Evolutionary conservation across 2,888 invertebrate genomes (phyloP).

Genomic region (Cheilosia vulpina): DNA sequence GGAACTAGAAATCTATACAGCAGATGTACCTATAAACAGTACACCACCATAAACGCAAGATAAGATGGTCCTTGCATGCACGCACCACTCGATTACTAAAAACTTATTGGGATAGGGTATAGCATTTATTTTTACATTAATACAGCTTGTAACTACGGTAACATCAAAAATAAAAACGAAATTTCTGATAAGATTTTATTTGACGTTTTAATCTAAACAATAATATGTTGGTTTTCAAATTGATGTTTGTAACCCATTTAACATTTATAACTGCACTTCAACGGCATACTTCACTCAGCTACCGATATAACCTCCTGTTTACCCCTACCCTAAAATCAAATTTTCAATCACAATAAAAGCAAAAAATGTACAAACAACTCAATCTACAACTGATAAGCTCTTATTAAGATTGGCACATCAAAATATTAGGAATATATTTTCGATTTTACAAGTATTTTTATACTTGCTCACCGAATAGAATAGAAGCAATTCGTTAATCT

Average conservation of each 20-base stretch:
- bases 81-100: no score
- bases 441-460: constrained; percentile 30
- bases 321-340: constrained; percentile 21
- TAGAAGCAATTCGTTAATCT: constrained; percentile 5
- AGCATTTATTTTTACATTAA: no score
- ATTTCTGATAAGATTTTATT: constrained; percentile 20
- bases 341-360: constrained; percentile 2
- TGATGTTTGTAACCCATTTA: constrained; percentile 9
- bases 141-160: no score
- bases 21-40: no score
- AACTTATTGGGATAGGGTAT: no score
- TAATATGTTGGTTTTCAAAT: neutral
- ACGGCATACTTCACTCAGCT: neutral
- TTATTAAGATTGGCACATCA: constrained; percentile 16
- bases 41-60: no score
- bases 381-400: constrained; percentile 24
- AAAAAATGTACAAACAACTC: neutral
- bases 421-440: constrained; percentile 36
- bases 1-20: no score
- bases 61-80: no score
- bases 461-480: neutral
- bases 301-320: neutral
- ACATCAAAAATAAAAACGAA: neutral
- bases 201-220: neutral
- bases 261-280: neutral